Evolutionary conservation across 2,888 invertebrate species (phyloP), one percentile per base, ranked within the genome.

Genomic region (Mimachlamys varia): DNA sequence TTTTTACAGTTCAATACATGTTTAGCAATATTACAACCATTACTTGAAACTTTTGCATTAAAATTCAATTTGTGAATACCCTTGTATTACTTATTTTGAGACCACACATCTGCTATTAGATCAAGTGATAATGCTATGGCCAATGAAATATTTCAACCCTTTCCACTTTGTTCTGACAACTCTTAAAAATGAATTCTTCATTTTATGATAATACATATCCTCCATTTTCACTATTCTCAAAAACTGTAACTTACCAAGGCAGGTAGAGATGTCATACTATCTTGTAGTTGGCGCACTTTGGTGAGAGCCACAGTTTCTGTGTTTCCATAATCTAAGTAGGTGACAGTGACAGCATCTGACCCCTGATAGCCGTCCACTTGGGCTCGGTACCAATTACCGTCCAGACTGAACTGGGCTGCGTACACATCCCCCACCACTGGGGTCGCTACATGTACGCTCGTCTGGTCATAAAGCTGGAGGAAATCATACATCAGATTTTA

Each of bases 261-360:
- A n/a, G 93, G 94, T 49, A 93, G 88, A 17, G 87, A 10, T 10
- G 90, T 49, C 93, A 94, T 91, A 17, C 92, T 91, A 12, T 90
- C 87, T 5, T 92, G 90, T 0, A 95, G 89, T 19, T 91, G 91
- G 87, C 94, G 88, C 22, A 95, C 89, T 44, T 93, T 88, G 13
- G 91, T 88, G 0, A 91, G n/a, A 10, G 89, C 90, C 13, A 93
- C 92, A 0, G 49, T 91, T 49, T 94, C 94, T n/a, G 38, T 89
- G 91, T 95, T 95, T 0, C 95, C 95, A 89, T 93, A 95, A 91
- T 95, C 95, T n/a, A 95, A 88, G 88, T 92, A 95, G 17, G 93
- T 93, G 0, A 94, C 93, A 2, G 27, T 89, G 49, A 92, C 91
- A 17, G 88, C 90, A 17, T 91, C 89, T 19, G 88, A 89, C 38